Percentiles rank a stretch among this genome's conserved stretches.
Evolutionary conservation across 2,888 invertebrate species (phyloP).

Genomic region (Azorinus chamasolen): DNA sequence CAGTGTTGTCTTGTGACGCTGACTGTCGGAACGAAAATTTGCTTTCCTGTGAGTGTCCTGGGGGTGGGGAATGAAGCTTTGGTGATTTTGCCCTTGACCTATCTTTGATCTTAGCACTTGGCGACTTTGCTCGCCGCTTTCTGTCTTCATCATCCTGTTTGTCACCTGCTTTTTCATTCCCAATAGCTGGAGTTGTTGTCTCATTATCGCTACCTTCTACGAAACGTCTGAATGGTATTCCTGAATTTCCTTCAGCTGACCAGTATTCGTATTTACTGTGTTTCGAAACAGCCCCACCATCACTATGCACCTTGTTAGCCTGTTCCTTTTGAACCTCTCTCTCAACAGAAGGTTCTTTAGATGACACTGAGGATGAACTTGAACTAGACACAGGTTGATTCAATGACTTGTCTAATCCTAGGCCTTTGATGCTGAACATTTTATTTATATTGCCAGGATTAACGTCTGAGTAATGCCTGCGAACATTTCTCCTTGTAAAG

Average conservation of each 20-base stretch:
- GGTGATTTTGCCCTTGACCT: constrained; percentile 81
- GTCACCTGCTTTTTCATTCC: constrained; percentile 66
- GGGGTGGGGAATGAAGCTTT: constrained; percentile 80
- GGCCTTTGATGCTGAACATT: constrained; percentile 73
- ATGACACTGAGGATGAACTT: constrained; percentile 37
- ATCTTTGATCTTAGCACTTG: constrained; percentile 84
- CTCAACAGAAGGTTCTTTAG: constrained; percentile 56
- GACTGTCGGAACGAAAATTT: constrained; percentile 43
- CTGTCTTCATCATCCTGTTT: constrained; percentile 77
- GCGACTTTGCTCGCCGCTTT: constrained; percentile 79
- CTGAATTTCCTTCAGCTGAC: constrained; percentile 32
- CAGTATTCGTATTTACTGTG: constrained; percentile 52
- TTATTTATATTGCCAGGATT: constrained; percentile 80
- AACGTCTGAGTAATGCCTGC: constrained; percentile 81
- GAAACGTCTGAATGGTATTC: constrained; percentile 69
- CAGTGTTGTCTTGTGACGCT: constrained; percentile 35
- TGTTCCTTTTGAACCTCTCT: constrained; percentile 35
- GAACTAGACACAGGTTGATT: constrained; percentile 31
- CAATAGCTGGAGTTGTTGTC: constrained; percentile 37
- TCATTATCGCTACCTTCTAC: constrained; percentile 80
- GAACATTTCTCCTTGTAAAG: constrained; percentile 61
- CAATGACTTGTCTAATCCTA: constrained; percentile 43
- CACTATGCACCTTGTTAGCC: constrained; percentile 17
- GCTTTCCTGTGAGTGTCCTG: constrained; percentile 60
- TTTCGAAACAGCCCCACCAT: constrained; percentile 31